Base-by-base conservation (phyloP, 2,888 invertebrate genomes). In the Coenonympha glycerion region DNA sequence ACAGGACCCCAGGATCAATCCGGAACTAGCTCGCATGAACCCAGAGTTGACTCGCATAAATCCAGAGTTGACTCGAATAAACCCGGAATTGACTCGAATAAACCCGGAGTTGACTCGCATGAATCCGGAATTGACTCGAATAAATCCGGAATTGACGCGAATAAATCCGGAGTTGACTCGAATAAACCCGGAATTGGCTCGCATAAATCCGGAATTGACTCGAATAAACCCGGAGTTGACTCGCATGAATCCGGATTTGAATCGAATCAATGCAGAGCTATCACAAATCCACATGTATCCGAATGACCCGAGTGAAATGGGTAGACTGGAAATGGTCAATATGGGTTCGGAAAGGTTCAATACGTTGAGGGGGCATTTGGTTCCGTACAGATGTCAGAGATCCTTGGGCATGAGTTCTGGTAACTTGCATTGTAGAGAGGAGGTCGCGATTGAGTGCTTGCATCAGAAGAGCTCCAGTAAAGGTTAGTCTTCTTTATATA, bases 331-430 rank as follows among this genome's bases (percentile, higher is more conserved):
- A 34, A 69, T 81, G 64, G 65, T 59, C 1, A 76, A 76, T 49
- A 60, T 81, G 54, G 68, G 65, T 2, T 66, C 64, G 3, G 76
- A 78, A 9, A 76, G 73, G 50, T 84, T 77, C 62, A 89, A 72
- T 45, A 84, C 86, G 0, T 42, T 87, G 56, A 63, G 87, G 49
- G 78, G 89, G 37, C 71, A 89, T 66, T 60, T 89, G 60, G 82
- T 84, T 0, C 82, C 80, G 3, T 84, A 83, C 36, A 71, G 80
- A 0, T 85, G 85, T 54, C 79, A 75, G 39, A 66, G 82, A 15
- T 55, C 65, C 2, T 48, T 84, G 46, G 83, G 80, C 0, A 71
- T 80, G 71, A 84, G 83, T 44, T 77, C 77, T 0, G 77, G 74
- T 6, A 84, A 81, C n/a, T 41, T 84, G 0, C 81, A 82, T 39